These are phyloP conservation scores for Corythoichthys intestinalis DNA, from an alignment of 2,113 vertebrate genomes.

Conservation along the genomic window DNA sequence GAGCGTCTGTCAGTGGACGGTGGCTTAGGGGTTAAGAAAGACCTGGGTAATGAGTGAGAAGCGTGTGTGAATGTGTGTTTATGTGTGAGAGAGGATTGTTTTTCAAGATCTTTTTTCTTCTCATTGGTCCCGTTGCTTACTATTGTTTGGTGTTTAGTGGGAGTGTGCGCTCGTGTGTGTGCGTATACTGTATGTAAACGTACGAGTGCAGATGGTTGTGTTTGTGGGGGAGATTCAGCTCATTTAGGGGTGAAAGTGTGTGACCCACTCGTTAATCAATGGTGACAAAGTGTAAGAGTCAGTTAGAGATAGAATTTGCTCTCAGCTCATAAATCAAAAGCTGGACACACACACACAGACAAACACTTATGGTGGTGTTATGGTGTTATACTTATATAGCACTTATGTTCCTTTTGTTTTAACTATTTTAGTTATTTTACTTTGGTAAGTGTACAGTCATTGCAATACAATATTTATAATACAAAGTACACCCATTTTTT, in stretches of 20 bases:
- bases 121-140: not conserved
- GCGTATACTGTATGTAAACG: not conserved
- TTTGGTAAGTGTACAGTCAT: not conserved
- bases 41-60: slow-evolving; percentile 52
- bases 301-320: slow-evolving; percentile 55
- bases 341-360: slow-evolving; percentile 23
- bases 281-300: slow-evolving; percentile 59
- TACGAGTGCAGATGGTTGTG: not conserved
- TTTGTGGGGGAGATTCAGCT: slow-evolving; percentile 28
- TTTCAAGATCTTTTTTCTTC: not conserved
- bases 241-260: slow-evolving; percentile 52
- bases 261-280: slow-evolving; percentile 57
- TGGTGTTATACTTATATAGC: too few relatives aligned
- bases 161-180: not conserved
- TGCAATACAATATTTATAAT: not conserved
- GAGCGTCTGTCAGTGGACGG: slow-evolving; percentile 51
- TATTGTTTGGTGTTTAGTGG: not conserved
- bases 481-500: not conserved
- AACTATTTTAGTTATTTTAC: not conserved
- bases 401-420: not conserved
- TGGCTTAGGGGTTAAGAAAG: slow-evolving; percentile 35
- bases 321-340: slow-evolving; percentile 53
- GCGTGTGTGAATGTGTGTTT: slow-evolving; percentile 38
- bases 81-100: slow-evolving; percentile 9
- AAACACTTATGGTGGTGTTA: not conserved